Evolutionary conservation across 2,888 invertebrate species (phyloP), one percentile per base, ranked within the genome.

Genomic region (Lasioglossum zephyrum): DNA sequence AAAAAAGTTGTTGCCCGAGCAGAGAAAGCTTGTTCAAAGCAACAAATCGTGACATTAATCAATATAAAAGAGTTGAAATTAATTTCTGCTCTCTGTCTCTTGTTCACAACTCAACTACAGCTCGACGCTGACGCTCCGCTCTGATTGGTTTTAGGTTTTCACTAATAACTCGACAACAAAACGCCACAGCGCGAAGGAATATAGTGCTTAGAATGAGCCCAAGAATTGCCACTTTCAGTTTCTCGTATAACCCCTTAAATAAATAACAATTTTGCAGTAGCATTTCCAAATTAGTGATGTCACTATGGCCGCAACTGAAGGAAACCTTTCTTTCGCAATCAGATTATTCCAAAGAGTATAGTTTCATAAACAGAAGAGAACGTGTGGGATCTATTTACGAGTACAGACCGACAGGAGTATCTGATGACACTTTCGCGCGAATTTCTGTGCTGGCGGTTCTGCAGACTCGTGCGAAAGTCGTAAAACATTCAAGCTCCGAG

Each of bases 401-500:
- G 36, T n/a, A 9, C 16, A n/a, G 3, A 63, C 66, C 18, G 39
- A 9, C 18, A 22, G 36, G 4, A 69, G 22, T 36, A 36, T 63
- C 5, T 11, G 63, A 31, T 6, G 63, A 63, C 63, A 63, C 8
- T 66, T 39, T 6, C 2, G 47, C 16, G 53, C 53, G 26, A 69
- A 82, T 82, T 57, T 57, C 53, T 16, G 26, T 9, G 63, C 53
- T 11, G 49, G 18, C 6, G 26, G n/a, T 53, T 49, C 60, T n/a
- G 53, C 41, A 26, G 73, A n/a, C 31, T 47, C n/a, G 6, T 11
- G 76, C 78, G 84, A 87, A 76, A 49, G 57, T 63, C 47, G 49
- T 73, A 41, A 81, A 88, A 79, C 76, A 81, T 81, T 82, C 76
- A 49, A 53, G 36, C 63, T 11, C 22, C 70, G 69, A 73, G 26